Conservation (phyloP, 2,797 vertebrate genomes). For the Hafferia zeledoni region DNA sequence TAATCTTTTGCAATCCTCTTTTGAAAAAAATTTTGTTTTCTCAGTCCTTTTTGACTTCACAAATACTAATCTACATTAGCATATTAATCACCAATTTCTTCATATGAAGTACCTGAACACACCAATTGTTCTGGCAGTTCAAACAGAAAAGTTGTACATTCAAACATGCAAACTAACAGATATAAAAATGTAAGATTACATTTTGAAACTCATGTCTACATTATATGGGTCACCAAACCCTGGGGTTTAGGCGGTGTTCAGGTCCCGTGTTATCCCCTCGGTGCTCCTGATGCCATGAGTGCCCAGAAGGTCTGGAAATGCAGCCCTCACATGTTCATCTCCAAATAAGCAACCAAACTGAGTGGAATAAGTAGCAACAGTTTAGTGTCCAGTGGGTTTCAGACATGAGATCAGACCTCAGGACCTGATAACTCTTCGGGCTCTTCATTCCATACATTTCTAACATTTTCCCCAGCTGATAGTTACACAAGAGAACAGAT, state of each 20-base stretch:
- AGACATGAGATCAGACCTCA: background rate
- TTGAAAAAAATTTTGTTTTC: background rate
- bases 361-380: background rate
- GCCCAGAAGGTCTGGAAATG: background rate
- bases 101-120: background rate
- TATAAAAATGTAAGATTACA: background rate
- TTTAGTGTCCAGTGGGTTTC: background rate
- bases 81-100: background rate
- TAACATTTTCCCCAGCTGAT: background rate
- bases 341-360: background rate
- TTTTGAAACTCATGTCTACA: background rate
- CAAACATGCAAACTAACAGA: background rate
- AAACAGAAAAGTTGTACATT: background rate
- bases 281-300: background rate
- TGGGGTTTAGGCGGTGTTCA: background rate
- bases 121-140: background rate
- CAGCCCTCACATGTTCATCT: background rate
- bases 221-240: background rate
- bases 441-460: background rate
- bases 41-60: background rate
- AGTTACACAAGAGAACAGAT: background rate
- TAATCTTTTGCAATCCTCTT: background rate
- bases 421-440: background rate
- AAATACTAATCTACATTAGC: background rate
- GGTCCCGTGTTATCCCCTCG: background rate